These are phyloP conservation scores for Littorina saxatilis DNA, from an alignment of 1,140 invertebrate species.

Conservation along the genomic window DNA sequence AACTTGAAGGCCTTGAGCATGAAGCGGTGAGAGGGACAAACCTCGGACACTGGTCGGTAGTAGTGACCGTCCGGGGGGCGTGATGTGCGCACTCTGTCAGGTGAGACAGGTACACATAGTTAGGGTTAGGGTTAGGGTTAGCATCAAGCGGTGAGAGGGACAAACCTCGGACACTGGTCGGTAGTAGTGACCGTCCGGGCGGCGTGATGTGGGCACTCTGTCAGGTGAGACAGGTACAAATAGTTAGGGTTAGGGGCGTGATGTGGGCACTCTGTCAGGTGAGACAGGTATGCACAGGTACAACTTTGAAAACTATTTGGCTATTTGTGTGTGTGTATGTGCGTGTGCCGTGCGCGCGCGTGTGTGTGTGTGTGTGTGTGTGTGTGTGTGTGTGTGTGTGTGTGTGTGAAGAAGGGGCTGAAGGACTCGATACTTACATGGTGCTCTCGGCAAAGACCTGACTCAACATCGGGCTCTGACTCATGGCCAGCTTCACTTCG, in stretches of 20 bases:
- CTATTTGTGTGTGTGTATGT: no score
- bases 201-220: constrained; percentile 30
- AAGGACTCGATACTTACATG: constrained; percentile 11
- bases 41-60: constrained; percentile 31
- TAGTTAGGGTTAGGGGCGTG: background rate
- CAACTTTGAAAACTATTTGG: no score
- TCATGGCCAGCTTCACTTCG: constrained; percentile 11
- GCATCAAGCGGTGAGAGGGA: constrained; percentile 19
- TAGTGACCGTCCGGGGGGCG: background rate
- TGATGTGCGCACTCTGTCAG: constrained; percentile 27
- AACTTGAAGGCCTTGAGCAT: constrained; percentile 30
- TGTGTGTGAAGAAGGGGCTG: background rate
- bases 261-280: constrained; percentile 26
- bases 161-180: constrained; percentile 32
- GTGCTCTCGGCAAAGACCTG: constrained; percentile 37
- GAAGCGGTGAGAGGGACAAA: constrained; percentile 18
- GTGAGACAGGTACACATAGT: background rate
- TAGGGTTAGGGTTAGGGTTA: background rate
- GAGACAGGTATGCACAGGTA: background rate
- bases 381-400: no score
- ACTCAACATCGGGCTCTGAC: constrained; percentile 7
- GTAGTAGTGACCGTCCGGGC: background rate
- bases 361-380: no score
- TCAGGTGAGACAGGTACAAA: background rate
- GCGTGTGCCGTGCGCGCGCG: no score